These are phyloP conservation scores for Acrossocheilus fasciatus DNA, from an alignment of 2,797 vertebrate genomes.

Conservation along the genomic window DNA sequence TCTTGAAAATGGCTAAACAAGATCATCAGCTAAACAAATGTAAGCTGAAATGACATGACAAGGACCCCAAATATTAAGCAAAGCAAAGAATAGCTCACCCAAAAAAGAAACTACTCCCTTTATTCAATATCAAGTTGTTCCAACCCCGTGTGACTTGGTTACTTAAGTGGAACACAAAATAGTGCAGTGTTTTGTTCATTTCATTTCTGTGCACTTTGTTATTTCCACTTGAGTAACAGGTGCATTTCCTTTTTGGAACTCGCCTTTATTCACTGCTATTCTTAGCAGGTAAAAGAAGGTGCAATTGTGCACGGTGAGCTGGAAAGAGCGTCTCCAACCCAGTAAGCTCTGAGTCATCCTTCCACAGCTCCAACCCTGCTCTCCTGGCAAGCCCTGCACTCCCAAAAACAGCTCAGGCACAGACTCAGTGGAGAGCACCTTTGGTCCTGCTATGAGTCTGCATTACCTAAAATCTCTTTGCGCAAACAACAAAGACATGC, in stretches of 20 bases:
- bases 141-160: not conserved
- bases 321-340: not conserved
- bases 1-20: constrained; percentile 1
- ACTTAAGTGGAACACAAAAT: not conserved
- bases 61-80: not conserved
- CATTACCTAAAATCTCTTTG: constrained; percentile 5
- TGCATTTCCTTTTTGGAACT: constrained; percentile 33
- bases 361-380: constrained; percentile 49
- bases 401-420: constrained; percentile 50
- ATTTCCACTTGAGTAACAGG: constrained; percentile 48
- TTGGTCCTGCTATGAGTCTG: not conserved
- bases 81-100: not conserved
- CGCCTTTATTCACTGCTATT: constrained; percentile 37
- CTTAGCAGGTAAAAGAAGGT: constrained; percentile 30
- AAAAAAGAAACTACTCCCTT: not conserved
- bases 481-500: not conserved
- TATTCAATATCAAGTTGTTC: not conserved
- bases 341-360: constrained; percentile 57
- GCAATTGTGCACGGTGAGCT: constrained; percentile 22
- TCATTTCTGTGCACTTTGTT: constrained; percentile 34
- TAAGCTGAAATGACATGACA: not conserved
- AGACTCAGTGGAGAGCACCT: constrained; percentile 17
- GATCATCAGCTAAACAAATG: not conserved
- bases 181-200: not conserved
- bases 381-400: constrained; percentile 45